Base-by-base conservation (phyloP, 1,140 invertebrate genomes). In the Drosophila neocordata region DNA sequence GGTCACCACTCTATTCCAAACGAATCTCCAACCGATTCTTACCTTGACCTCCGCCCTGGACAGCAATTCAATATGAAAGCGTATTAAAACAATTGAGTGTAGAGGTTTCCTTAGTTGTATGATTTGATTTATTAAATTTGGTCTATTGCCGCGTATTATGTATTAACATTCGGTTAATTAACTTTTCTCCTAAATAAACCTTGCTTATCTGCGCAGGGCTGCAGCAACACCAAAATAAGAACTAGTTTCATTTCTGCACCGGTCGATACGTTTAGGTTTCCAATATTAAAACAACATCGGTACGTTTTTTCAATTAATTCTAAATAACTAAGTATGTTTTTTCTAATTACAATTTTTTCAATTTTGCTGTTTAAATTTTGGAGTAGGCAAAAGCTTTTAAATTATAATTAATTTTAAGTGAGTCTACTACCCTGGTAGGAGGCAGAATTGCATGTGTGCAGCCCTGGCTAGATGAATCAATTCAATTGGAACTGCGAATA, bases 91-190 rank as follows among this genome's bases (percentile, higher is more conserved):
- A 4, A 13, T 18, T 0, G 1, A 11, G 6, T 18, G 1, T 20
- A 48, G 41, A 18, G 38, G 20, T 55, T 56, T 55, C 44, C 34
- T 31, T 24, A 51, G 22, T 44, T 41, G 6, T n/a, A 44, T 22
- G 27, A 56, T 15, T 13, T 35, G 53, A 34, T 56, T 13, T 22
- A 41, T 22, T 13, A 8, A 13, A 48, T 27, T 11, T 44, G 15
- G 8, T 20, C 41, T 27, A 51, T 53, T 13, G 18, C 51, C 18
- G 31, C 38, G 48, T 70, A 71, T 87, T 87, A 87, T 87, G 74
- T 82, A 77, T 62, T 75, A 71, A 15, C 44, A 68, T 52, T 82
- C 59, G 66, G 66, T 70, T 85, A 85, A 85, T 85, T 85, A 87
- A 66, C 58, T 78, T 84, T 82, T 83, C 79, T 76, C 35, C 68